Evolutionary conservation across 1,140 invertebrate species (phyloP), one percentile per base, ranked within the genome.

Genomic region (Holcopasites calliopsidis): DNA sequence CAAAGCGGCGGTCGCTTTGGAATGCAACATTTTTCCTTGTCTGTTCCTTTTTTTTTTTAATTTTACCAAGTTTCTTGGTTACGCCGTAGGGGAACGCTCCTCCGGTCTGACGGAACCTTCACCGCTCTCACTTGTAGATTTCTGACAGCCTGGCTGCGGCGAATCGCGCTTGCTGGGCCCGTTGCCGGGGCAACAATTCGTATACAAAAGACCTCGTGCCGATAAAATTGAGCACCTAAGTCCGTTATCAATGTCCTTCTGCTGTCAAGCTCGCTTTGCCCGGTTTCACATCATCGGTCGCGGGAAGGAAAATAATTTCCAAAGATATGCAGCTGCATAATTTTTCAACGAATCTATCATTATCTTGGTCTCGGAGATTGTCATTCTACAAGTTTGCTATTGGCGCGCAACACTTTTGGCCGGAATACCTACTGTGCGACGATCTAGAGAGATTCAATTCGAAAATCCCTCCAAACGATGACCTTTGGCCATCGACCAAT

Each of bases 1-100:
- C 28, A 90, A 73, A n/a, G 85, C 87, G 3, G 84, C 84, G 8
- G 80, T 83, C 33, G 88, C 83, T 77, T 87, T 90, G 3, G 87
- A 89, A 4, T 58, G 68, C 54, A 86, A 77, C 87, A 88, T 89
- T 62, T 70, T 73, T 11, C 8, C 11, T n/a, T 18, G n/a, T 28
- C 38, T 61, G 26, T 52, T 58, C 21, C 31, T 1, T 23, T 50
- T 18, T 28, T n/a, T 52, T 28, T 38, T 66, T 18, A 10, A 21
- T 3, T 66, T 49, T 75, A 66, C 52, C 49, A 47, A 47, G n/a
- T 47, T 4, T 40, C 7, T 7, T 21, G 21, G 16, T 42, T 49
- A 28, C 10, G 38, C 38, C 38, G 13, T 21, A 3, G 16, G 10
- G n/a, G 31, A 35, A 16, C 13, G 26, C 42, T 31, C 23, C 69